Percentiles rank a stretch among this genome's conserved stretches.
phyloP scores from a whole-genome alignment of 2,113 vertebrate species.

The Aegithalos caudatus region DNA sequence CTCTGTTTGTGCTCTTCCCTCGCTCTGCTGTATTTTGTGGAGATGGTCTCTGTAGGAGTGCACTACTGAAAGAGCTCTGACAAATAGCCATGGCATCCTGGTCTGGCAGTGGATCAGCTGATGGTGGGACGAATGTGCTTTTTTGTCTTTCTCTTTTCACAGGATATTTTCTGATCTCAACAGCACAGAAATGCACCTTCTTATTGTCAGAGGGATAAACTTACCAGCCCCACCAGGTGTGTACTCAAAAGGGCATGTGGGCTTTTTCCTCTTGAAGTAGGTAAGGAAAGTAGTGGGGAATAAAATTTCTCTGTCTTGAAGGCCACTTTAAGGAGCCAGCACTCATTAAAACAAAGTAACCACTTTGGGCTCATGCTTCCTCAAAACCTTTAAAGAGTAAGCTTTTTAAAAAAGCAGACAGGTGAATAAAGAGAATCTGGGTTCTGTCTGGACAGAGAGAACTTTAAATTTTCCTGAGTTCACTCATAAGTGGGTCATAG shows the following conservation, averaged over 20 bases:
- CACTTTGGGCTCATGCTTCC: neutral
- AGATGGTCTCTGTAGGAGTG: neutral
- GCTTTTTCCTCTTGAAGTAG: neutral
- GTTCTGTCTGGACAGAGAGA: neutral
- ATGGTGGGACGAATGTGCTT: neutral
- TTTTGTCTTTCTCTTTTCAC: constrained; percentile 7
- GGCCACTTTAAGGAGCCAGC: neutral
- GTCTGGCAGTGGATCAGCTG: neutral
- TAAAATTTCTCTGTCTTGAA: neutral
- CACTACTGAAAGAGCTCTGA: neutral
- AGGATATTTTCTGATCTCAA: constrained; percentile 97
- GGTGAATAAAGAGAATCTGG: neutral
- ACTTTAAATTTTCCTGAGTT: neutral
- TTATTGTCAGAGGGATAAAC: constrained; percentile 91
- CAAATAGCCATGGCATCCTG: neutral
- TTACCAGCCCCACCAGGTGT: constrained; percentile 90
- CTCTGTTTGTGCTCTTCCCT: neutral
- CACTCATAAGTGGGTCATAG: neutral
- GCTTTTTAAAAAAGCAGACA: neutral
- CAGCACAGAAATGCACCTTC: constrained; percentile 94
- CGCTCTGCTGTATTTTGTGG: neutral
- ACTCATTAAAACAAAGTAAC: neutral
- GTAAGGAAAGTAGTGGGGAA: neutral
- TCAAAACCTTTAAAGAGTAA: neutral
- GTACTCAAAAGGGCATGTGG: neutral